Conservation (phyloP, 2,113 vertebrate genomes). For the Otus sunia region DNA sequence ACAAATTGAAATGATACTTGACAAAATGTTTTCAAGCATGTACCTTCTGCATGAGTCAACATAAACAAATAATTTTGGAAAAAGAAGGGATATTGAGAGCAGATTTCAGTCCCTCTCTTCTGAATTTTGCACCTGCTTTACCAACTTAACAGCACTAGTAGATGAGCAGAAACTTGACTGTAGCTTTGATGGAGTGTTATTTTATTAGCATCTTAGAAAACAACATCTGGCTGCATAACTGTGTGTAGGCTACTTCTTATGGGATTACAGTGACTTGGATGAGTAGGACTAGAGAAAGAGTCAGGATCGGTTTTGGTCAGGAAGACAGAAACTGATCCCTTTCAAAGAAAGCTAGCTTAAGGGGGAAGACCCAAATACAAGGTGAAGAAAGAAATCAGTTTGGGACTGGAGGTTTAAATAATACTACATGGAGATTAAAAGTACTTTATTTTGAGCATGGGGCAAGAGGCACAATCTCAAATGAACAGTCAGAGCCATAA, state of each 20-base stretch:
- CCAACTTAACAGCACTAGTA: not conserved
- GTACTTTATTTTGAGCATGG: not conserved
- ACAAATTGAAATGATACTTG: not conserved
- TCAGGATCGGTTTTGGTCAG: not conserved
- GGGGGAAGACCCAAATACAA: fast-evolving
- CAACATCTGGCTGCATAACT: not conserved
- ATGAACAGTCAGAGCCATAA: not conserved
- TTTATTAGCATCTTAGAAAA: not conserved
- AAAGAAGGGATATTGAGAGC: not conserved
- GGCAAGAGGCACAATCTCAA: not conserved
- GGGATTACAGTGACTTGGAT: not conserved
- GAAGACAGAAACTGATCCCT: not conserved
- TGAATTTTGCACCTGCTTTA: not conserved
- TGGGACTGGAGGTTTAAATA: not conserved
- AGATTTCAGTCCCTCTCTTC: not conserved
- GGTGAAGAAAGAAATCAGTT: not conserved
- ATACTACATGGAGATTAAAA: not conserved
- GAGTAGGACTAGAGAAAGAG: not conserved
- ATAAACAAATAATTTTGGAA: not conserved
- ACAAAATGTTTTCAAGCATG: not conserved
- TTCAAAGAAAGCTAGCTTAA: not conserved
- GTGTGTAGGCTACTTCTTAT: not conserved
- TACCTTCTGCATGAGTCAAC: not conserved
- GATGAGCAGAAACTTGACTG: not conserved
- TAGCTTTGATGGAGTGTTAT: not conserved